Percentiles rank a stretch among this genome's conserved stretches.
phyloP scores from a whole-genome alignment of 1,140 invertebrate genomes.

The Drosophila subpulchrella region DNA sequence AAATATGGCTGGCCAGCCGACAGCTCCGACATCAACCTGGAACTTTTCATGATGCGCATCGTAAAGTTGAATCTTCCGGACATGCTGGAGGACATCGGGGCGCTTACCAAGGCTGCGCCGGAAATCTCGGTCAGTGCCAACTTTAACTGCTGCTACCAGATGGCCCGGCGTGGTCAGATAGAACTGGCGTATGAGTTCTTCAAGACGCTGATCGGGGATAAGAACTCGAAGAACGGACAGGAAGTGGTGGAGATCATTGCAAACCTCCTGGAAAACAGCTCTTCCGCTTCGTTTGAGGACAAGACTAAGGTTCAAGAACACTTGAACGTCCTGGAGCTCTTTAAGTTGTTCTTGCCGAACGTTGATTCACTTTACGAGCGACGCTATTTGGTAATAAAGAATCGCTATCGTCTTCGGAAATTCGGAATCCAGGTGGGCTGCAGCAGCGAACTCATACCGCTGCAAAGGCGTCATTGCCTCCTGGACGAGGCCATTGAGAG shows the following conservation, averaged over 20 bases:
- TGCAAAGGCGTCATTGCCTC: slow-evolving; percentile 44
- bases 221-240: slow-evolving; percentile 29
- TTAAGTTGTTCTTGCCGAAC: slow-evolving; percentile 63
- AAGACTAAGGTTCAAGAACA: slow-evolving; percentile 54
- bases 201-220: slow-evolving; percentile 52
- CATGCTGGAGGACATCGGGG: slow-evolving; percentile 75
- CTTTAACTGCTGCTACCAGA: slow-evolving; percentile 77
- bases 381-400: slow-evolving; percentile 61
- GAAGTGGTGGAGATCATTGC: slow-evolving; percentile 63
- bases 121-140: slow-evolving; percentile 63
- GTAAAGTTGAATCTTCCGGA: slow-evolving; percentile 76
- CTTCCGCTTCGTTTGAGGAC: slow-evolving; percentile 13
- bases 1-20: slow-evolving; percentile 83
- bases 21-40: slow-evolving; percentile 66
- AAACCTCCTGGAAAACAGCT: slow-evolving; percentile 53
- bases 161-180: slow-evolving; percentile 68
- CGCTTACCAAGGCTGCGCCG: slow-evolving; percentile 69
- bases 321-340: slow-evolving; percentile 62
- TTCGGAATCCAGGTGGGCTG: slow-evolving; percentile 55
- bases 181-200: slow-evolving; percentile 73
- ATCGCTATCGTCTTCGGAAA: slow-evolving; percentile 61
- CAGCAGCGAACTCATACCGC: slow-evolving; percentile 48
- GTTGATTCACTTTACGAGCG: slow-evolving; percentile 33
- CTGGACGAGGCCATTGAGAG: slow-evolving; percentile 66
- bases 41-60: slow-evolving; percentile 76